Conservation (phyloP, 2,888 invertebrate species). For the Platypus cylindrus region DNA sequence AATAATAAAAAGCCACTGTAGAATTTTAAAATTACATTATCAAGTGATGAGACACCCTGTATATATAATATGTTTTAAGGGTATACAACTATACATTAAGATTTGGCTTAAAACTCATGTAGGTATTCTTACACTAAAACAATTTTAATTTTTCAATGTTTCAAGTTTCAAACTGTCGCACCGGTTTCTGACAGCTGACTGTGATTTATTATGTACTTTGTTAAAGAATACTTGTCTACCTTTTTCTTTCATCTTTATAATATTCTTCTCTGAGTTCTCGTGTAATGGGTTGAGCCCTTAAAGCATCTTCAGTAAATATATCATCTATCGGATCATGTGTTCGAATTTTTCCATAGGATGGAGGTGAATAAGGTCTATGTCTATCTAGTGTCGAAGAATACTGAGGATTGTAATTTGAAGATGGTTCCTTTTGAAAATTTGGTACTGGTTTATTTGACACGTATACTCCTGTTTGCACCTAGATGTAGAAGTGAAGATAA, state of each 20-base stretch:
- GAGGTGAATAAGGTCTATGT: conserved; percentile 16
- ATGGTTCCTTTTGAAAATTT: conserved; percentile 16
- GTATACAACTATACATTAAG: background rate
- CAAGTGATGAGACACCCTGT: too few species aligned
- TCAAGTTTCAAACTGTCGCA: too few species aligned
- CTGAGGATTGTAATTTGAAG: conserved; percentile 24
- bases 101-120: background rate
- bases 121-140: too few species aligned
- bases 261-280: conserved; percentile 32
- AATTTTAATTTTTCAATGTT: too few species aligned
- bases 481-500: too few species aligned
- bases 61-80: too few species aligned
- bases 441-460: conserved; percentile 25
- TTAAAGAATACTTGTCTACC: too few species aligned
- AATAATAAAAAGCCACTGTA: conserved; percentile 3
- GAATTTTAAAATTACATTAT: conserved; percentile 1
- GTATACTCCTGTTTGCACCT: conserved; percentile 15
- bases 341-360: conserved; percentile 11
- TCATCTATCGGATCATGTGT: conserved; percentile 33
- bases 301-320: conserved; percentile 33
- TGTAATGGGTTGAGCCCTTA: conserved; percentile 30
- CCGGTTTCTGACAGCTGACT: too few species aligned
- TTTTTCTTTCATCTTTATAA: conserved; percentile 30
- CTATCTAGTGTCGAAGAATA: conserved; percentile 22
- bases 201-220: too few species aligned